phyloP scores from a whole-genome alignment of 2,797 vertebrate species.

The Spatula clypeata region DNA sequence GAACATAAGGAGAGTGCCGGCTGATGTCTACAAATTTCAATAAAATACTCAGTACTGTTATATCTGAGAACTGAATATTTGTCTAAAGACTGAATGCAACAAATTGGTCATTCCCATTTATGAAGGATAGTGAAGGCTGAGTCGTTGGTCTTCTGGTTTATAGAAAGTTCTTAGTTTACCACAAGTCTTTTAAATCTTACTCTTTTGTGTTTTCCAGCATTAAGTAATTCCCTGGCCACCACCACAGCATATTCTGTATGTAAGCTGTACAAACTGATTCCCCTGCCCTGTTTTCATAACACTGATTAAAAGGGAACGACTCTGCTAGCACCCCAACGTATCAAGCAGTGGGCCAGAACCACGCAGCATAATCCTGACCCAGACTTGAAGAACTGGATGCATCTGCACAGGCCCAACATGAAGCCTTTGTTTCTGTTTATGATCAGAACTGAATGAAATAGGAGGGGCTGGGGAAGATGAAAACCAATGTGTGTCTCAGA shows the following conservation, averaged over 20 bases:
- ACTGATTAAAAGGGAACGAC: background rate
- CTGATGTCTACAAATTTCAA: background rate
- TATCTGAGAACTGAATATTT: background rate
- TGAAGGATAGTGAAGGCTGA: background rate
- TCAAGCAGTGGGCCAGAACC: background rate
- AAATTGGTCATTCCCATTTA: background rate
- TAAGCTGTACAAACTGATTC: background rate
- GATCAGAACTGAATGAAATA: background rate
- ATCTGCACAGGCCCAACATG: background rate
- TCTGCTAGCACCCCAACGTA: background rate
- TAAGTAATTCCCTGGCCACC: background rate
- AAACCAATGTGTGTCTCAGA: background rate
- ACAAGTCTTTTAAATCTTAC: background rate
- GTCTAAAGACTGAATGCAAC: slow-evolving; percentile 5
- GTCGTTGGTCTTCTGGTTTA: background rate
- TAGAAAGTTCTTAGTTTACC: background rate
- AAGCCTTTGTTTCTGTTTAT: background rate
- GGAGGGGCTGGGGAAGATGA: background rate
- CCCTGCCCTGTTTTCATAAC: background rate
- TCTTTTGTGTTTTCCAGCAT: background rate
- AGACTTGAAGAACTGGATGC: background rate
- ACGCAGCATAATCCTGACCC: background rate
- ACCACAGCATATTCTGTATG: background rate
- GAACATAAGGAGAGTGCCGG: background rate
- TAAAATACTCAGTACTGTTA: background rate